Evolutionary conservation across 1,140 invertebrate species (phyloP).

Genomic region (Ips nitidus): DNA sequence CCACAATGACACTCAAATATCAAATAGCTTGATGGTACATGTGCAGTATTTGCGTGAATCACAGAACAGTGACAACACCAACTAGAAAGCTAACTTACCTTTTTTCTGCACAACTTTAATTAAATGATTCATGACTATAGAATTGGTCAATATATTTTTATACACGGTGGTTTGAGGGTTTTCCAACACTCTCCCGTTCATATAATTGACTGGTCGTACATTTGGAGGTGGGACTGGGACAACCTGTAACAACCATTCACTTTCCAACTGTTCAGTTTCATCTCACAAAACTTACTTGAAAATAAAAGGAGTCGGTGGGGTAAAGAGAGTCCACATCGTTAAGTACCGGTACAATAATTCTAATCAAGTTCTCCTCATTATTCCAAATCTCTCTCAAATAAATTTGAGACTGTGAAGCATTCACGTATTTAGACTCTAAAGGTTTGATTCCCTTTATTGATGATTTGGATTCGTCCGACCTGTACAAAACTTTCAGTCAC

Average conservation of each 20-base stretch:
- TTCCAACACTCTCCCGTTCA: constrained; percentile 73
- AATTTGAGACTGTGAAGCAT: constrained; percentile 53
- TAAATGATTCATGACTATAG: constrained; percentile 65
- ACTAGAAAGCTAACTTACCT: constrained; percentile 21
- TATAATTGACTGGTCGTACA: constrained; percentile 76
- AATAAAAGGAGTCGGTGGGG: constrained; percentile 89
- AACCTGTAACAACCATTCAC: constrained; percentile 51
- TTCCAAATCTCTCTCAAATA: constrained; percentile 76
- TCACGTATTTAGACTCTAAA: constrained; percentile 44
- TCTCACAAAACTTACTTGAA: constrained; percentile 56
- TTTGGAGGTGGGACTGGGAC: constrained; percentile 85
- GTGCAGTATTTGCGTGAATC: no score
- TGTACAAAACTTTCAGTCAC: constrained; percentile 10
- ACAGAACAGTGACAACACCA: not conserved
- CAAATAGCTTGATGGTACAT: not conserved
- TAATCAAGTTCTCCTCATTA: constrained; percentile 73
- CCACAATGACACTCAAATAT: constrained; percentile 10
- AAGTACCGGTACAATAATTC: constrained; percentile 73
- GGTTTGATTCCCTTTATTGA: no score
- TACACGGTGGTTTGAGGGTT: constrained; percentile 80
- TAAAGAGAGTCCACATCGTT: constrained; percentile 56
- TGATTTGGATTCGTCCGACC: constrained; percentile 4
- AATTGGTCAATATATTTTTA: constrained; percentile 66
- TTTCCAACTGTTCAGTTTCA: no score
- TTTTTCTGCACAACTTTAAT: constrained; percentile 62